phyloP scores from a whole-genome alignment of 1,140 invertebrate genomes.

The Conopomorpha cramerella region DNA sequence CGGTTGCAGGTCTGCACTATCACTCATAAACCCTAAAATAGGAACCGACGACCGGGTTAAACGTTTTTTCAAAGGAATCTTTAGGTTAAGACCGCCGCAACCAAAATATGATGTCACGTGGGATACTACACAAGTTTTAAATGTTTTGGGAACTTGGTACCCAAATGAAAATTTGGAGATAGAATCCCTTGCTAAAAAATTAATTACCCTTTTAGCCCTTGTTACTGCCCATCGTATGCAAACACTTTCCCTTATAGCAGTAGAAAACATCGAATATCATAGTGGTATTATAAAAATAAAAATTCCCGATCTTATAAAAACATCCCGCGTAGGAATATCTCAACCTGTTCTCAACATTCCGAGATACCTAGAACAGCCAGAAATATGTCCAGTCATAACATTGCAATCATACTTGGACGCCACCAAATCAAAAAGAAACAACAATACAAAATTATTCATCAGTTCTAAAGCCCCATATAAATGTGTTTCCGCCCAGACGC shows the following conservation, averaged over 20 bases:
- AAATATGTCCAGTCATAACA: slow-evolving; percentile 1
- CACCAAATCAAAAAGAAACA: background rate
- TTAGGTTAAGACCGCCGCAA: background rate
- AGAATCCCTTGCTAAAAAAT: background rate
- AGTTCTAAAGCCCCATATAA: background rate
- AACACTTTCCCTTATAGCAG: slow-evolving; percentile 2
- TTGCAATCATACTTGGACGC: background rate
- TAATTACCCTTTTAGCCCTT: slow-evolving; percentile 3
- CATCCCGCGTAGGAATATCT: background rate
- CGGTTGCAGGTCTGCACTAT: no score
- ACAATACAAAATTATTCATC: background rate
- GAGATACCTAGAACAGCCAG: background rate
- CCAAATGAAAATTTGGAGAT: background rate
- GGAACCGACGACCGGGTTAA: background rate
- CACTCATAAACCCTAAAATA: background rate
- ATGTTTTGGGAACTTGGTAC: background rate
- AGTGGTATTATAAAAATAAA: background rate
- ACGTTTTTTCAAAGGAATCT: slow-evolving; percentile 1
- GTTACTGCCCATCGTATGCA: slow-evolving; percentile 3
- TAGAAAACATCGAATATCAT: background rate
- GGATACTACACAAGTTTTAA: slow-evolving; percentile 1
- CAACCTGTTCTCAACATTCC: slow-evolving; percentile 1
- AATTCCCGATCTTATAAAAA: slow-evolving; percentile 4
- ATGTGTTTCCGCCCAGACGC: background rate
- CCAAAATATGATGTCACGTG: slow-evolving; percentile 4